These are phyloP conservation scores for Hemicrepidius hirtus DNA, from an alignment of 2,888 invertebrate species.

Conservation along the genomic window DNA sequence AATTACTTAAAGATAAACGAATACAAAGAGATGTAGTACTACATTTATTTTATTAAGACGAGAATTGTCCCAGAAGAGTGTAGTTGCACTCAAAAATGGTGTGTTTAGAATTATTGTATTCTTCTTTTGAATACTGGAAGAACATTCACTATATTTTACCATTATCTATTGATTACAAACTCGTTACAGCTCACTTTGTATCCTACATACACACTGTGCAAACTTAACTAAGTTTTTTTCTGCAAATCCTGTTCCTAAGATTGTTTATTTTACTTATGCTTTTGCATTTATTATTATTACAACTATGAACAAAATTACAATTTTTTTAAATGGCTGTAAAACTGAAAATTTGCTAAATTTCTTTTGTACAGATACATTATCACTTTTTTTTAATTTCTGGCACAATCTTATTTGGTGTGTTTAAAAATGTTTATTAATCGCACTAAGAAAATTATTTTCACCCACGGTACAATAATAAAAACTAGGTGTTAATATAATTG, in stretches of 20 bases:
- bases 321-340: constrained; percentile 33
- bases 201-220: constrained; percentile 29
- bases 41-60: too few relatives aligned
- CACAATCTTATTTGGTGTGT: constrained; percentile 52
- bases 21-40: too few relatives aligned
- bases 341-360: constrained; percentile 39
- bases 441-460: constrained; percentile 29
- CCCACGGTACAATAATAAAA: neutral
- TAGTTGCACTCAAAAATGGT: too few relatives aligned
- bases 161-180: constrained; percentile 17
- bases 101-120: too few relatives aligned
- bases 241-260: constrained; percentile 18
- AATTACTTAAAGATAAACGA: too few relatives aligned
- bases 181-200: constrained; percentile 13
- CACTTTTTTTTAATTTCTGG: constrained; percentile 50
- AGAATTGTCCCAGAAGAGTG: too few relatives aligned
- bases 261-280: constrained; percentile 27
- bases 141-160: neutral
- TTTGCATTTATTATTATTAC: constrained; percentile 26
- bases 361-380: constrained; percentile 48
- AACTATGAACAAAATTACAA: constrained; percentile 40
- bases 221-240: constrained; percentile 17
- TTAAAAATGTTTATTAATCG: constrained; percentile 34
- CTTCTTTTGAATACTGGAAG: neutral
- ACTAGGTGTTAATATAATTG: constrained; percentile 18